Evolutionary conservation across 1,140 invertebrate genomes (phyloP).

Genomic region (Euura lappo): DNA sequence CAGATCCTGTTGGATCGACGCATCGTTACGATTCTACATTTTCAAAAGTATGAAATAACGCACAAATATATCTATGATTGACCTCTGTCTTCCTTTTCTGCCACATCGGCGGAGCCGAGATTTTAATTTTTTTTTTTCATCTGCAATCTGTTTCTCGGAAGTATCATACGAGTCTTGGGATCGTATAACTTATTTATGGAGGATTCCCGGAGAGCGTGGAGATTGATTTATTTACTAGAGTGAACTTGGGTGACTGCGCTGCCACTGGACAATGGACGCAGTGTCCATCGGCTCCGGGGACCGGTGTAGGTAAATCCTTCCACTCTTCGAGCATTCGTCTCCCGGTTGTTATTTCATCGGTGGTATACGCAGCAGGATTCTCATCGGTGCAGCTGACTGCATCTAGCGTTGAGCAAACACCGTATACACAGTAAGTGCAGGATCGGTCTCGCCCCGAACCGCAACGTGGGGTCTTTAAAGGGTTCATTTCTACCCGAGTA

Average conservation of each 20-base stretch:
- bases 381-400: slow-evolving; percentile 1
- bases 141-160: background rate
- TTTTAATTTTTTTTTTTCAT: background rate
- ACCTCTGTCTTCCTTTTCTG: too few species aligned
- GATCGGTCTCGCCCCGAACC: background rate
- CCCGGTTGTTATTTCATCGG: slow-evolving; percentile 5
- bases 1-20: background rate
- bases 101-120: background rate
- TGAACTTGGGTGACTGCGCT: slow-evolving; percentile 5
- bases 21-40: background rate
- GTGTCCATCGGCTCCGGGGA: background rate
- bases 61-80: background rate
- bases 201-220: background rate
- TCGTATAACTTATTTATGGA: background rate
- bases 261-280: slow-evolving; percentile 1
- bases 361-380: background rate
- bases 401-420: background rate
- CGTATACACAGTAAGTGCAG: background rate
- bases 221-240: slow-evolving; percentile 7
- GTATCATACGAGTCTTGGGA: background rate
- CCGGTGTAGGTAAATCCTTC: background rate
- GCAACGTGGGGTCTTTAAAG: background rate
- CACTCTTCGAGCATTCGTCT: background rate
- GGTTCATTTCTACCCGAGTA: background rate
- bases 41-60: background rate